Evolutionary conservation across 2,797 vertebrate species (phyloP), one percentile per base, ranked within the genome.

Genomic region (Ptychadena robeensis): DNA sequence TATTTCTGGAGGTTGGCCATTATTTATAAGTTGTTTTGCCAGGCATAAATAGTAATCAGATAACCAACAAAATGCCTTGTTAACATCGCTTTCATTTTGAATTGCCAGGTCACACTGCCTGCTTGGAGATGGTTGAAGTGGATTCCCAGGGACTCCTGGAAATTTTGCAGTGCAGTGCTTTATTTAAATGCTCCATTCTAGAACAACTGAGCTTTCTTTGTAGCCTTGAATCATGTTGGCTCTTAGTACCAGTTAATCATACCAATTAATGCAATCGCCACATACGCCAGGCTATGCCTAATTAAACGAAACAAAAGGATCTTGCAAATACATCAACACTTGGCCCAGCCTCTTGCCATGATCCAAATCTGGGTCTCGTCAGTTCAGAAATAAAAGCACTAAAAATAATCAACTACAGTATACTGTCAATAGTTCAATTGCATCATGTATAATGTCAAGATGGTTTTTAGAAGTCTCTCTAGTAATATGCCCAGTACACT

Each of bases 221-320:
- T 70, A 80, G 71, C 66, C 61, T 85, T 70, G 78, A 85, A 80
- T 85, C 78, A 80, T 85, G 71, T 80, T 80, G 82, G 82, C 82
- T 80, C 64, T 75, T 74, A 66, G 57, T 63, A 61, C 75, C 82
- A 82, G 73, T 86, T 84, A 86, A 80, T 72, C 72, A 81, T 80
- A 38, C 57, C 71, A 48, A 68, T 87, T 81, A 4, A 2, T 70
- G 22, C 34, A 2, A 0, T 6, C 32, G 73, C 81, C 69, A 73
- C 64, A 38, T 85, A 81, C 65, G 34, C 59, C 77, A 69, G 68
- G 78, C 63, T 40, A 64, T 68, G 66, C 38, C 57, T 77, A 80
- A 85, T 81, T 82, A 86, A 86, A 72, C 15, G 71, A 83, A 37
- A 64, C 57, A 83, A 85, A 77, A 32, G 44, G 27, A 68, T 76